These are phyloP conservation scores for Tachina lurida DNA, from an alignment of 2,888 invertebrate species.

Conservation along the genomic window DNA sequence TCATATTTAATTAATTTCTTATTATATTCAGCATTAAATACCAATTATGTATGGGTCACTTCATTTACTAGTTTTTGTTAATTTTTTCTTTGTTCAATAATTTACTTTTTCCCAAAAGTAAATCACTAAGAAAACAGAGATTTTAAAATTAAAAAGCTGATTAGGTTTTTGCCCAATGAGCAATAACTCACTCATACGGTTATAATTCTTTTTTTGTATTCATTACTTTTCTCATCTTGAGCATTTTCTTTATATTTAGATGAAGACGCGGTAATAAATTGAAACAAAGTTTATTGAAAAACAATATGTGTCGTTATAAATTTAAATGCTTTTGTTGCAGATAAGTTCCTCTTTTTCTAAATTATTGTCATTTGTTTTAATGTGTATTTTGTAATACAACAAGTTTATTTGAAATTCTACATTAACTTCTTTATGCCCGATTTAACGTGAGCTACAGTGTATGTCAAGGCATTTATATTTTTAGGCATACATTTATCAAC, in stretches of 20 bases:
- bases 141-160: slow-evolving; percentile 31
- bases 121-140: slow-evolving; percentile 42
- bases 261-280: slow-evolving; percentile 40
- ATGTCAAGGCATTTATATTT: too few relatives aligned
- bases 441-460: not conserved
- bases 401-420: not conserved
- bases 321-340: slow-evolving; percentile 25
- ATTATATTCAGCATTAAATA: not conserved
- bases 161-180: not conserved
- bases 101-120: slow-evolving; percentile 8
- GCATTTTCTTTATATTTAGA: slow-evolving; percentile 29
- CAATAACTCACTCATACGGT: slow-evolving; percentile 24
- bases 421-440: not conserved
- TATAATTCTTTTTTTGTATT: slow-evolving; percentile 7
- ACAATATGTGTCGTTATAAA: slow-evolving; percentile 58
- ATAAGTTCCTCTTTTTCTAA: slow-evolving; percentile 4
- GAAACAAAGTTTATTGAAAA: slow-evolving; percentile 33
- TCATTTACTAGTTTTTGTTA: not conserved
- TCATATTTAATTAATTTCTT: not conserved
- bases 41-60: slow-evolving; percentile 17
- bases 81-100: slow-evolving; percentile 3
- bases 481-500: too few relatives aligned
- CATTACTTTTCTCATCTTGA: slow-evolving; percentile 31
- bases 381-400: not conserved
- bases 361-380: not conserved